Evolutionary conservation across 1,140 invertebrate species (phyloP).

Genomic region (Caenorhabditis remanei): DNA sequence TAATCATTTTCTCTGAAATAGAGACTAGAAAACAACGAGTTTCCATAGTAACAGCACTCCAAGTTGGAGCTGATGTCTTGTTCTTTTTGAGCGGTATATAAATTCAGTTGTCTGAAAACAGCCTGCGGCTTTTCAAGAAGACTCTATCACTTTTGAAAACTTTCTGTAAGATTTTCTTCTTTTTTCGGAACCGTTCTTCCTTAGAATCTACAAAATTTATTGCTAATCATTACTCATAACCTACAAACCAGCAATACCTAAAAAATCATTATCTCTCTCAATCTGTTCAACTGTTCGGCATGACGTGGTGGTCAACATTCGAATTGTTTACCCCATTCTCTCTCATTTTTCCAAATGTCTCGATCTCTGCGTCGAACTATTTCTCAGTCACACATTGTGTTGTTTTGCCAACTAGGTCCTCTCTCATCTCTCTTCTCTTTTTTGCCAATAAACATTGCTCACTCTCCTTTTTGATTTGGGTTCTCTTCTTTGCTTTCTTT

Average conservation of each 20-base stretch:
- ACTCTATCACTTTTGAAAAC: not conserved
- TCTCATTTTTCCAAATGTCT: not conserved
- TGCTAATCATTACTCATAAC: no score
- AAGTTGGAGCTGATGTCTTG: not conserved
- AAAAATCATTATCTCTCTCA: not conserved
- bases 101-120: no score
- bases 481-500: not conserved
- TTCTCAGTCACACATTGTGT: not conserved
- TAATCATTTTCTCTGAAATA: not conserved
- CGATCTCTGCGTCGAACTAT: not conserved
- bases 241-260: no score
- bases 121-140: no score
- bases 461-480: not conserved
- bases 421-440: not conserved
- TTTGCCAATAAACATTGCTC: not conserved
- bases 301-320: slow-evolving; percentile 31
- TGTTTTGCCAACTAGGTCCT: slow-evolving; percentile 1
- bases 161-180: not conserved
- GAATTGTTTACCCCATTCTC: slow-evolving; percentile 3
- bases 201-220: no score
- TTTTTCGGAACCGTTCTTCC: no score
- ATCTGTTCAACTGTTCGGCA: slow-evolving; percentile 19
- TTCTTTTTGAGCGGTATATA: no score
- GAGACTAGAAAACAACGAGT: not conserved
- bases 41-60: not conserved